Evolutionary conservation across 1,140 invertebrate genomes (phyloP), one percentile per base, ranked within the genome.

Genomic region (Philotrypesis tridentata): DNA sequence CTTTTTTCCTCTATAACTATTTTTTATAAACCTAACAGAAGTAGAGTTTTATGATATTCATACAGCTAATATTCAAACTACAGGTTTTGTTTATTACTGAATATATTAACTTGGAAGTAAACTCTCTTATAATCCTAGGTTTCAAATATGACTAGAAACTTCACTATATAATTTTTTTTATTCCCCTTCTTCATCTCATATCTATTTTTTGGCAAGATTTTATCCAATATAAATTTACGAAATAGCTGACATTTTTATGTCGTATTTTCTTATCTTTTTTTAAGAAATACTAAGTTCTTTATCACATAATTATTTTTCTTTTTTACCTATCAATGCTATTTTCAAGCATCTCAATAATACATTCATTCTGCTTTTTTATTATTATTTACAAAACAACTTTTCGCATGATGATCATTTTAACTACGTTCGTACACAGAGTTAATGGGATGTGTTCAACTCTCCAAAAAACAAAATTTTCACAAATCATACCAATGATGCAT

Each of bases 151-250:
- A 89, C 89, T 90, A 90, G 89, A 89, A 89, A 87, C 83, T 77
- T 86, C 82, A 48, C 81, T 74, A 79, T 83, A 68, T 79, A 82
- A 82, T 21, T 27, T 78, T 82, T 76, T 48, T 78, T 31, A 31
- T 78, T 43, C 61, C 55, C 60, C 31, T 63, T 31, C 31, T 82
- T 76, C 84, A 84, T 61, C 29, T 76, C 75, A 82, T 85, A 84
- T 84, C 61, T 86, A 85, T 83, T 84, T 86, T 88, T 89, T 89
- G 87, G 87, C 88, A 90, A 88, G 85, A 87, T 87, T 83, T 87
- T 79, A 83, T 88, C 80, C 79, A 73, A 88, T 90, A 88, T 87
- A 90, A 90, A 90, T 90, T 88, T 89, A 89, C 43, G 87, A 90
- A 90, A 89, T 86, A 87, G 85, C 85, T 86, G 85, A 88, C 84